Conservation (phyloP, 2,113 vertebrate species). For the Cottus gobio region DNA sequence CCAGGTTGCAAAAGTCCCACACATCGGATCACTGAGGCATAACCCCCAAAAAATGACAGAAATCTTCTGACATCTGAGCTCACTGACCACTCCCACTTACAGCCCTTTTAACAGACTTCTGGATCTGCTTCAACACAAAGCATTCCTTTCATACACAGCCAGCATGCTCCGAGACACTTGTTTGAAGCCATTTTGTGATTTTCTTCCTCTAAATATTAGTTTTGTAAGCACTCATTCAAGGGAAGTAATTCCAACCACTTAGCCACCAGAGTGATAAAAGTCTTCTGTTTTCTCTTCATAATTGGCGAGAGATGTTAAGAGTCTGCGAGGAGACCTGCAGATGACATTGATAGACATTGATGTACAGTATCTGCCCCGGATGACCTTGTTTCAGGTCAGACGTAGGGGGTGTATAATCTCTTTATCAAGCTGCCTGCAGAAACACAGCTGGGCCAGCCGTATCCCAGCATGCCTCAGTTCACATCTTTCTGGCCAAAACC, state of each 20-base stretch:
- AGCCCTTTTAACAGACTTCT: slow-evolving; percentile 9
- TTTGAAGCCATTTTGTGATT: slow-evolving; percentile 28
- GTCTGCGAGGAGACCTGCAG: neutral
- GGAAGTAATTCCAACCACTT: slow-evolving; percentile 7
- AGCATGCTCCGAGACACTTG: neutral
- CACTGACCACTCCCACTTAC: slow-evolving; percentile 17
- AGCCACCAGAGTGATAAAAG: neutral
- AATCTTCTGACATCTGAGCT: slow-evolving; percentile 22
- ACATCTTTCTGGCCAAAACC: slow-evolving; percentile 69
- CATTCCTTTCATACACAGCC: slow-evolving; percentile 18
- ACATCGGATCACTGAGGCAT: slow-evolving; percentile 7
- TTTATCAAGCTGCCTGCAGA: slow-evolving; percentile 65
- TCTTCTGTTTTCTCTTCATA: slow-evolving; percentile 2
- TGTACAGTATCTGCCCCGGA: slow-evolving; percentile 27
- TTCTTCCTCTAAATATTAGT: slow-evolving; percentile 39
- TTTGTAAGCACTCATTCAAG: slow-evolving; percentile 9
- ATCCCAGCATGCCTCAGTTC: slow-evolving; percentile 66
- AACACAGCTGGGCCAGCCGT: slow-evolving; percentile 54
- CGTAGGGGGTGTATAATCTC: slow-evolving; percentile 55
- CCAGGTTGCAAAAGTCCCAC: neutral
- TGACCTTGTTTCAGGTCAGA: slow-evolving; percentile 61
- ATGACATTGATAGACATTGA: slow-evolving; percentile 9
- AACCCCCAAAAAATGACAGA: neutral
- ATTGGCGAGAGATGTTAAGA: neutral
- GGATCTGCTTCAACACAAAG: slow-evolving; percentile 36